Evolutionary conservation across 1,140 invertebrate genomes (phyloP), one percentile per base, ranked within the genome.

Genomic region (Drosophila kohkoa): DNA sequence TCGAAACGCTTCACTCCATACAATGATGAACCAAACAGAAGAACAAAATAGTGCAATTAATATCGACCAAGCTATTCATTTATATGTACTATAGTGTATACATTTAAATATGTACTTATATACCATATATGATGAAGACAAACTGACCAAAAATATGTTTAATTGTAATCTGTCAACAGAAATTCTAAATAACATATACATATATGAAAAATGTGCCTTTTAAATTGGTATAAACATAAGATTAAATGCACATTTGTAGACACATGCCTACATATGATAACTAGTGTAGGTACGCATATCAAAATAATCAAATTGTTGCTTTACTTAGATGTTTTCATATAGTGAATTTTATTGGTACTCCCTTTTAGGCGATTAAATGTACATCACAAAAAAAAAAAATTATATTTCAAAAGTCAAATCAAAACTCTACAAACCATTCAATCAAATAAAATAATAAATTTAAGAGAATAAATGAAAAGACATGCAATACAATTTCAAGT

Each of bases 401-500:
- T 3, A 25, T 25, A 25, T 25, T 25, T 25, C 32, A 32, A 32
- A 32, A 32, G 20, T 13, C n/a, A 46, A 62, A 66, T 76, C 43
- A 57, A 72, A 52, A 52, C 32, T 41, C n/a, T 43, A 52, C 25
- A 60, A 76, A 45, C 15, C 7, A 77, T 73, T 32, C 57, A 75
- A 77, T 72, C 54, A 77, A 60, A 73, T 35, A 45, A 48, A 67
- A 49, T 60, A 35, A 60, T 59, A 60, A 28, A 59, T 46, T 52
- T 62, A 77, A 77, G 75, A 41, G 35, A 57, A 11, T 25, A 77
- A 70, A 70, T 67, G 69, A 77, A 77, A 77, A 77, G 75, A 77
- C 75, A 77, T 77, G 75, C 75, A 77, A 77, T 77, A 77, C 62
- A 73, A 67, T 77, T 66, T 76, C 74, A 76, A 76, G 55, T 77